Evolutionary conservation across 2,113 vertebrate species (phyloP).

Genomic region (Glaucomys volans): DNA sequence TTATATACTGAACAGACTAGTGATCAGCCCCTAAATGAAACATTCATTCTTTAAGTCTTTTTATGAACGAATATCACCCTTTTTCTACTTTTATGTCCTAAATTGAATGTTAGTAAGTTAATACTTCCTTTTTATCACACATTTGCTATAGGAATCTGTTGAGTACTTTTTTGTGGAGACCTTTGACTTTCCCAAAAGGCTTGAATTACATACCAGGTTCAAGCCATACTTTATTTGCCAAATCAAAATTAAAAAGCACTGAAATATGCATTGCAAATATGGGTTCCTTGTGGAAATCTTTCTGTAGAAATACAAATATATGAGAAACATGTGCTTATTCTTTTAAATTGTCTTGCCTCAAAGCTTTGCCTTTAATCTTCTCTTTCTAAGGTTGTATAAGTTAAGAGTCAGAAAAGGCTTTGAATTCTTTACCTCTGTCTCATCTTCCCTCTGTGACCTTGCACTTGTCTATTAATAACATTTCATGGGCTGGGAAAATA

Average conservation of each 20-base stretch:
- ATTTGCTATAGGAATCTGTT: neutral
- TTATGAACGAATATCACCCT: neutral
- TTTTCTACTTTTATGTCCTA: neutral
- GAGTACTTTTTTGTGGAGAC: neutral
- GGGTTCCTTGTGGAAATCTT: slow-evolving; percentile 55
- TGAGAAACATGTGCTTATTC: neutral
- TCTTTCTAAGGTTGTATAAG: slow-evolving; percentile 50
- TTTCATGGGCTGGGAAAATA: slow-evolving; percentile 11
- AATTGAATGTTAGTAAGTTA: neutral
- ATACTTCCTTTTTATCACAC: neutral
- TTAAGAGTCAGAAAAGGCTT: slow-evolving; percentile 39
- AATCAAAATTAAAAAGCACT: slow-evolving; percentile 32
- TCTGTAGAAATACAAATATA: slow-evolving; percentile 5
- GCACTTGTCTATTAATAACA: slow-evolving; percentile 17
- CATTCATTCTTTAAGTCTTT: slow-evolving; percentile 22
- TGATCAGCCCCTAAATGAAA: neutral
- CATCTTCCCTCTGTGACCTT: slow-evolving; percentile 10
- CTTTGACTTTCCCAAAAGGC: slow-evolving; percentile 24
- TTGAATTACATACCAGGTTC: neutral
- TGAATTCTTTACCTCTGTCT: slow-evolving; percentile 51
- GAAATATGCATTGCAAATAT: neutral
- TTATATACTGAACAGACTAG: neutral
- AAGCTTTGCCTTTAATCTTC: neutral
- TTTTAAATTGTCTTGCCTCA: slow-evolving; percentile 41
- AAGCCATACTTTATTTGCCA: slow-evolving; percentile 15